These are phyloP conservation scores for Callithrix jacchus DNA, from an alignment of 2,113 vertebrate genomes.

Conservation along the genomic window DNA sequence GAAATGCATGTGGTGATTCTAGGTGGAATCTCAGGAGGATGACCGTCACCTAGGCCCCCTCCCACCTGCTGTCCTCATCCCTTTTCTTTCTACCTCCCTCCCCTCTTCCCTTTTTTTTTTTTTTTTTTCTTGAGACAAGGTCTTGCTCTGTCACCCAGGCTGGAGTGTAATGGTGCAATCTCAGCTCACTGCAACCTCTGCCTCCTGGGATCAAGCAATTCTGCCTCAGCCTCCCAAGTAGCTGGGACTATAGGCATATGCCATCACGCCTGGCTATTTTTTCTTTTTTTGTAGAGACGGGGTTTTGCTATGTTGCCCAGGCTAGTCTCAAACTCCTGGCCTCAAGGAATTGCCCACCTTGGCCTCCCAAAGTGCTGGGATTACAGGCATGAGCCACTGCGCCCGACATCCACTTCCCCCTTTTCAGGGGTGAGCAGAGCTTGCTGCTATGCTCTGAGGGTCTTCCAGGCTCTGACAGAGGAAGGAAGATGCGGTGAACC, in stretches of 20 bases:
- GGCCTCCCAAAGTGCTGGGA: background rate
- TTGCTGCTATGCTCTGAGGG: background rate
- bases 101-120: no score
- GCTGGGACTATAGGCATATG: background rate
- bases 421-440: background rate
- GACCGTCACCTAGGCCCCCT: fast-evolving
- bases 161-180: background rate
- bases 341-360: background rate
- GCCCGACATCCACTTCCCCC: background rate
- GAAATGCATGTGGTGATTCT: background rate
- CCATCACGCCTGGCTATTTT: no score
- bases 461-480: background rate
- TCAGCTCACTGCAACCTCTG: background rate
- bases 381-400: background rate
- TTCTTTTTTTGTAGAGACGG: no score
- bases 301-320: no score
- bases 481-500: background rate
- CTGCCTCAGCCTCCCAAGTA: background rate
- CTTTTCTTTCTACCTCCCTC: no score
- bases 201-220: background rate
- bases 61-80: fast-evolving
- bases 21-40: background rate
- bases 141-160: background rate
- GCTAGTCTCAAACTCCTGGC: no score
- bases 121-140: background rate